Base-by-base conservation (phyloP, 2,113 vertebrate species). In the Trinectes maculatus region DNA sequence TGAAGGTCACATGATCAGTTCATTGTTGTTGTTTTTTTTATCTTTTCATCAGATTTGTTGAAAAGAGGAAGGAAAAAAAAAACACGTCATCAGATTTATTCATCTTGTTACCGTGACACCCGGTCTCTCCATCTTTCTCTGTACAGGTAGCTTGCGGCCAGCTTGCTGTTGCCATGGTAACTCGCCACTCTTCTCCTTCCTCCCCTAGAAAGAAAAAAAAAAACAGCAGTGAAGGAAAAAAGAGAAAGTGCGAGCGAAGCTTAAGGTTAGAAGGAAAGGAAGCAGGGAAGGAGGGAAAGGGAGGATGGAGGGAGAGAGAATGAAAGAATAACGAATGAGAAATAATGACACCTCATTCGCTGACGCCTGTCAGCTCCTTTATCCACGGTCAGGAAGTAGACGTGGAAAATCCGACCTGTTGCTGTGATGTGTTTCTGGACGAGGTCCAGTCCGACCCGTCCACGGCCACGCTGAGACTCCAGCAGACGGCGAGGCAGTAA, bases 121-220 rank as follows among this genome's bases (percentile, higher is more conserved):
- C 24, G 1, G 6, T 25, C 46, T 57, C 21, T 58, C 22, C 26
- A 12, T 34, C 34, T 40, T 15, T 43, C 56, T 59, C 11, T 44
- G 4, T 71, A 57, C 85, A 84, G 82, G 82, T 85, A 89, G 75
- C 61, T 69, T 43, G 36, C 65, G 79, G 71, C 57, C 76, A 61
- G 78, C 71, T 81, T 71, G 54, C 79, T 88, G 89, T 90, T 90
- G 75, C 83, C 84, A 87, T 90, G 87, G 89, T 62, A 88, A 87
- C 87, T 58, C 43, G 11, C 60, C 44, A 39, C 80, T 85, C 72
- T 81, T 74, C 72, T 62, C 48, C 63, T 54, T 53, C 26, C 42
- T 33, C 48, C 13, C 34, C 19, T 28, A 13, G 21, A 36, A 63
- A 63, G 42, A 57, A 48, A 37, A 47, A 26, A 49, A 24, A 15